These are phyloP conservation scores for Acrobasis consociella DNA, from an alignment of 2,888 invertebrate species.

Conservation along the genomic window DNA sequence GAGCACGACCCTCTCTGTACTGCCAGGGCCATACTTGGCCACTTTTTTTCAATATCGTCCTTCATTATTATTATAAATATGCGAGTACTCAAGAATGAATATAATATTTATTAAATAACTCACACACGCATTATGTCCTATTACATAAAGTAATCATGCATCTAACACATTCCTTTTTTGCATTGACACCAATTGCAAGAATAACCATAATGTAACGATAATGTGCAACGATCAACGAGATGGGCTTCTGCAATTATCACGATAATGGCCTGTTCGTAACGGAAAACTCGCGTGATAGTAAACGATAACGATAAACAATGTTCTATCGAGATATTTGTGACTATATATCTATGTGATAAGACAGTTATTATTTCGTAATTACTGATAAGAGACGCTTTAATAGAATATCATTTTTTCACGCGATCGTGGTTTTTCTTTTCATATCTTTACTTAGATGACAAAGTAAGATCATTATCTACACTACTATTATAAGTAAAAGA, in stretches of 20 bases:
- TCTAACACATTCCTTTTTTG: conserved; percentile 2
- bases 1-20: no score
- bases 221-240: neutral
- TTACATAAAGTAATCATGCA: neutral
- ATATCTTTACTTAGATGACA: neutral
- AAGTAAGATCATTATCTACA: neutral
- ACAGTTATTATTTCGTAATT: neutral
- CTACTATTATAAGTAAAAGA: neutral
- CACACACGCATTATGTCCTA: no score
- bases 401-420: conserved; percentile 2
- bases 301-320: conserved; percentile 29
- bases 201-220: conserved; percentile 13
- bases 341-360: conserved; percentile 15
- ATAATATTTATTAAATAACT: no score
- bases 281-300: conserved; percentile 31
- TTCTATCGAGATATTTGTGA: conserved; percentile 10
- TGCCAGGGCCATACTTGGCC: no score
- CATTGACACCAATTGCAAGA: conserved; percentile 17
- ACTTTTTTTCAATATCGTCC: no score
- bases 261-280: conserved; percentile 12
- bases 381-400: neutral
- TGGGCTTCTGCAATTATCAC: neutral
- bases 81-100: no score
- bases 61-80: no score
- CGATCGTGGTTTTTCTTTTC: conserved; percentile 1